Evolutionary conservation across 2,797 vertebrate species (phyloP), one percentile per base, ranked within the genome.

Genomic region (Semaprochilodus insignis): DNA sequence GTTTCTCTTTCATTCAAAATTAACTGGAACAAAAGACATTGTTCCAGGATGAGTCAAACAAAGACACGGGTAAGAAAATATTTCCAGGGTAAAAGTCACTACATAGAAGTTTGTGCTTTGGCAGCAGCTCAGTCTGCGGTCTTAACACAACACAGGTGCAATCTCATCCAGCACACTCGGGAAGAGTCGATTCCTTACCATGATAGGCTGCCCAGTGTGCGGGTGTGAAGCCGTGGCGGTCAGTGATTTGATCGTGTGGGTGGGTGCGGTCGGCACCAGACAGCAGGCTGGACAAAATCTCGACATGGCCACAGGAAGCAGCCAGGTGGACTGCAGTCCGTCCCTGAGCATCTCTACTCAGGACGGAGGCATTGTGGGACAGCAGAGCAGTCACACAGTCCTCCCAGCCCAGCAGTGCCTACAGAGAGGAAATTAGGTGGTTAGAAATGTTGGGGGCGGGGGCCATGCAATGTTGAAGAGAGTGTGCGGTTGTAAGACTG

Each of bases 141-240:
- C n/a, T 8, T 25, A 23, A 23, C 8, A n/a, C 21, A 60, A 60
- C 2, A 23, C 44, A 23, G 6, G 6, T 23, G 6, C 8, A 13
- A 2, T 13, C 10, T 17, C n/a, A 19, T 59, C 6, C n/a, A 59
- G 21, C 2, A 63, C 3, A 63, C 60, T 25, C 2, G 10, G 14
- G 25, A n/a, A 13, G 44, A 48, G 10, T 2, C 21, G 7, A 1
- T 11, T n/a, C 54, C 93, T 89, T 87, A 99, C 98, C 98, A 91
- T 97, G 97, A 95, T 98, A 99, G 82, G 97, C 97, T 93, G 97
- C 97, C 98, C 97, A 99, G 96, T 99, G 98, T 93, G 97, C 93
- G 63, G 97, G 98, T 74, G 97, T 98, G 94, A 97, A 98, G 90
- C 96, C 96, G 66, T 97, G 97, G 92, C 97, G 97, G 91, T 99